A percentile compares a stretch with the other conserved stretches of the same genome.
phyloP scores from a whole-genome alignment of 23 tunicate species.

The Ciona savignyi region DNA sequence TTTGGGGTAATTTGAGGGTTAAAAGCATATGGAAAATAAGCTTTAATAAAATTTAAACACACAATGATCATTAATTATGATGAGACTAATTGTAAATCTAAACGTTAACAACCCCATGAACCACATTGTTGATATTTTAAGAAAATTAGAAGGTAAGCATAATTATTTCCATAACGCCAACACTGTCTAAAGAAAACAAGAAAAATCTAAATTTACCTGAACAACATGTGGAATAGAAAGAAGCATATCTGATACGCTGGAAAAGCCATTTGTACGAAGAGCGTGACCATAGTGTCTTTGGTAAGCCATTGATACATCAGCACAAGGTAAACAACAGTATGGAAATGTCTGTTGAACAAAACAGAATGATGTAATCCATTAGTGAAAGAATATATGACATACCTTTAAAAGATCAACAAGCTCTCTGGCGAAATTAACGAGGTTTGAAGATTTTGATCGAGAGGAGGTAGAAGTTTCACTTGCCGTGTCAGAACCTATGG shows the following conservation, averaged over 20 bases:
- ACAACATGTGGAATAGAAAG: conserved; percentile 67
- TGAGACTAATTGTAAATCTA: too few species aligned
- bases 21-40: too few species aligned
- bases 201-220: too few species aligned
- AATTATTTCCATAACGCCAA: too few species aligned
- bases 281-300: conserved; percentile 27
- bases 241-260: conserved; percentile 23
- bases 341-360: conserved; percentile 22
- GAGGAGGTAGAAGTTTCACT: conserved; percentile 41
- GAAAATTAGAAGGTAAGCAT: too few species aligned
- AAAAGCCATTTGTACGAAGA: conserved; percentile 9
- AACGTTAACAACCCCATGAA: too few species aligned
- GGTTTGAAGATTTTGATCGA: conserved; percentile 48
- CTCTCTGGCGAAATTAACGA: conserved; percentile 39
- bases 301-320: conserved; percentile 22
- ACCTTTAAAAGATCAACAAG: conserved; percentile 73
- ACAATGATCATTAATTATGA: too few species aligned
- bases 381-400: not conserved
- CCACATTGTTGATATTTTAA: too few species aligned
- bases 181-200: too few species aligned
- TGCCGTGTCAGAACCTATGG: conserved; percentile 55
- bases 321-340: conserved; percentile 32
- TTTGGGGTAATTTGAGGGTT: too few species aligned
- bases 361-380: not conserved
- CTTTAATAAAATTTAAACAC: too few species aligned